phyloP scores from a whole-genome alignment of 1,140 invertebrate species.

The Pachyrhynchus sulphureomaculatus region DNA sequence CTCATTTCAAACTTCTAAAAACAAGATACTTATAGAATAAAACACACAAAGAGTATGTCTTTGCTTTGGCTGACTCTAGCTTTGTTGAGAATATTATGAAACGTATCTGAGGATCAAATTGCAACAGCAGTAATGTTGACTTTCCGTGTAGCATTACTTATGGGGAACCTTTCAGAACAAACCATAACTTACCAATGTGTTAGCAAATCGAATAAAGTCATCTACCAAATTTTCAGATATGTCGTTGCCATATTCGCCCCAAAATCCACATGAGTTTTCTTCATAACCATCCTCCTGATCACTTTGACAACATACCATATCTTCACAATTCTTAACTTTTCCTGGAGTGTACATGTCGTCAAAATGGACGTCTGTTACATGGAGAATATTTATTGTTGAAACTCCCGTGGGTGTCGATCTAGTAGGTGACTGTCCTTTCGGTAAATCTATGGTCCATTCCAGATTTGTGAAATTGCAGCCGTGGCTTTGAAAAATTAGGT shows the following conservation, averaged over 20 bases:
- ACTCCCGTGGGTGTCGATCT: constrained; percentile 68
- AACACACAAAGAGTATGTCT: too few relatives aligned
- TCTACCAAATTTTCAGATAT: constrained; percentile 42
- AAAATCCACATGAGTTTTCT: constrained; percentile 66
- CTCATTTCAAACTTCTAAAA: too few relatives aligned
- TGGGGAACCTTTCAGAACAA: too few relatives aligned
- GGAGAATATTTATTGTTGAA: constrained; percentile 58
- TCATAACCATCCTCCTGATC: constrained; percentile 54
- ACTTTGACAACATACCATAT: constrained; percentile 76
- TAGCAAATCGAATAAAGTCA: constrained; percentile 26
- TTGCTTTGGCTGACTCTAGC: too few relatives aligned
- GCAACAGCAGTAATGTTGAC: too few relatives aligned
- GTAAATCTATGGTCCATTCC: constrained; percentile 60
- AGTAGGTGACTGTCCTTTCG: constrained; percentile 37
- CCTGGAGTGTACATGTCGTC: constrained; percentile 71
- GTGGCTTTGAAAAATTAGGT: constrained; percentile 55
- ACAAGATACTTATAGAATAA: too few relatives aligned
- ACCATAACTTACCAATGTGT: constrained; percentile 38
- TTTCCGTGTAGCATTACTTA: too few relatives aligned
- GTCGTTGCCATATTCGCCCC: constrained; percentile 79
- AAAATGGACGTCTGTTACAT: constrained; percentile 80
- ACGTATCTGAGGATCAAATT: too few relatives aligned
- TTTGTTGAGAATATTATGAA: too few relatives aligned
- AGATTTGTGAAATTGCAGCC: constrained; percentile 48
- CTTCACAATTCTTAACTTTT: constrained; percentile 67